These are phyloP conservation scores for Schizaphis graminum DNA, from an alignment of 2,888 invertebrate species.

Conservation along the genomic window DNA sequence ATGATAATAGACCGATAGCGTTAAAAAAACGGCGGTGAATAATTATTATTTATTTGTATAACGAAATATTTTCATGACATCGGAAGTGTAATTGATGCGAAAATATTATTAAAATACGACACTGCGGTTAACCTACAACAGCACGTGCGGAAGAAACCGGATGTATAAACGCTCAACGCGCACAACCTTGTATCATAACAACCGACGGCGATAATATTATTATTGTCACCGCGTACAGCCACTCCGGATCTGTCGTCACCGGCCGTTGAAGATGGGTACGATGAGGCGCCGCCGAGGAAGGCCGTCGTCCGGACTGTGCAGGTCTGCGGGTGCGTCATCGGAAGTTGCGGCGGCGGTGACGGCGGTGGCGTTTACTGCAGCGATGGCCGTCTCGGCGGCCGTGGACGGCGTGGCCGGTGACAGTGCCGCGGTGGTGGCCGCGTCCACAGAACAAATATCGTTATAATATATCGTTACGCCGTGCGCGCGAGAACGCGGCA, in stretches of 20 bases:
- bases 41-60: not conserved
- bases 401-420: not conserved
- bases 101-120: not conserved
- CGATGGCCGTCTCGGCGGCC: not conserved
- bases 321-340: not conserved
- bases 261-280: not conserved
- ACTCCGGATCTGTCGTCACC: not conserved
- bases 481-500: not conserved
- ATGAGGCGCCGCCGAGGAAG: not conserved
- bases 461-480: constrained; percentile 19
- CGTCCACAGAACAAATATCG: not conserved
- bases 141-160: not conserved
- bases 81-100: not conserved
- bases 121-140: not conserved
- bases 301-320: not conserved
- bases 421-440: not conserved
- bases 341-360: not conserved
- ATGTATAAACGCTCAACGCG: not conserved
- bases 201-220: not conserved
- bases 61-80: not conserved
- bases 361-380: not conserved
- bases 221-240: not conserved
- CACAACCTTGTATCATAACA: not conserved
- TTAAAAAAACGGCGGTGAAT: not conserved
- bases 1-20: not conserved